These are phyloP conservation scores for Phalloptychus januarius DNA, from an alignment of 2,797 vertebrate genomes.

Conservation along the genomic window DNA sequence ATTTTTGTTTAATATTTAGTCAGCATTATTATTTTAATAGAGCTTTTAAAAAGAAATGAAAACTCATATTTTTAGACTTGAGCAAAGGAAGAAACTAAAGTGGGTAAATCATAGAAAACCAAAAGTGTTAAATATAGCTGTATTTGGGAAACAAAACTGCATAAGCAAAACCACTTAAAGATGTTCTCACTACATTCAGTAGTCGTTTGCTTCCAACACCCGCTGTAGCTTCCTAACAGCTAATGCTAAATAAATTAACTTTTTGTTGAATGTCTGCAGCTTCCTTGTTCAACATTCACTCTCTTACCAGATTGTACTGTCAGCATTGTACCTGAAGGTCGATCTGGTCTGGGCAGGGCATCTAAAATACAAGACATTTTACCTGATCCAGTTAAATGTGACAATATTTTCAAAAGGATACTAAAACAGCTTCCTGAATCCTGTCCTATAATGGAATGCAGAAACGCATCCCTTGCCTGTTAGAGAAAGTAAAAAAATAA, in stretches of 20 bases:
- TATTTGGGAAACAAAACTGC: neutral
- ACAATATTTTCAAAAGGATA: neutral
- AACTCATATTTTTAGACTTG: neutral
- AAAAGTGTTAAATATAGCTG: neutral
- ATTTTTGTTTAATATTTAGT: neutral
- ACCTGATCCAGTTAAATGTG: neutral
- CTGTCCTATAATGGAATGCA: neutral
- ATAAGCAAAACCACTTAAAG: neutral
- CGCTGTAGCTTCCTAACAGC: neutral
- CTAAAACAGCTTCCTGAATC: neutral
- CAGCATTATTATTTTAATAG: neutral
- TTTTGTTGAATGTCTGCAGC: neutral
- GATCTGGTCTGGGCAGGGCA: neutral
- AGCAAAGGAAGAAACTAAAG: neutral
- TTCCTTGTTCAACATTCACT: neutral
- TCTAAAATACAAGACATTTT: neutral
- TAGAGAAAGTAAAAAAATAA: neutral
- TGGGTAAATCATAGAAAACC: neutral
- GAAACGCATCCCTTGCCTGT: neutral
- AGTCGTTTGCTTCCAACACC: neutral
- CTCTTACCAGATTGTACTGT: neutral
- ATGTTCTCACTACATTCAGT: neutral
- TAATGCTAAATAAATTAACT: too few relatives aligned
- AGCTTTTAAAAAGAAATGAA: neutral
- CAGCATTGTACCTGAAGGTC: neutral